Evolutionary conservation across 2,113 vertebrate genomes (phyloP).

Genomic region (Anolis carolinensis): DNA sequence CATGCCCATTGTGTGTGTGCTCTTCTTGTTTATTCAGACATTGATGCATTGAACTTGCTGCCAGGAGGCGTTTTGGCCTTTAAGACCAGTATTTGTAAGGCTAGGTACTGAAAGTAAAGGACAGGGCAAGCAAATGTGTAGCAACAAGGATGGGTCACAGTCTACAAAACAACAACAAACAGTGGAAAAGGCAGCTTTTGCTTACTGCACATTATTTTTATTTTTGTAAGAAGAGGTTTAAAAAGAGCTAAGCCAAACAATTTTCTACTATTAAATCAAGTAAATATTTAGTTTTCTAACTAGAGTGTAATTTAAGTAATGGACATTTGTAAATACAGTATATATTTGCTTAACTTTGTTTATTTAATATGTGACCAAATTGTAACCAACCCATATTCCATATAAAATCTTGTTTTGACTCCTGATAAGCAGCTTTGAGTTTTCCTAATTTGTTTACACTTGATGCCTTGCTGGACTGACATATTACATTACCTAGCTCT

Average conservation of each 20-base stretch:
- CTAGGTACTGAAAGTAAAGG: slow-evolving; percentile 27
- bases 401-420: slow-evolving; percentile 63
- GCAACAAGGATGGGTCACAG: not conserved
- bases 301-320: slow-evolving; percentile 61
- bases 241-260: slow-evolving; percentile 29
- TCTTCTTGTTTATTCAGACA: not conserved
- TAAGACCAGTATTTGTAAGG: not conserved
- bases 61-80: not conserved
- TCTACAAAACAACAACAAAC: not conserved
- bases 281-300: slow-evolving; percentile 67
- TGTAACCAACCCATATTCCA: slow-evolving; percentile 52
- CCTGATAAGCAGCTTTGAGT: slow-evolving; percentile 49
- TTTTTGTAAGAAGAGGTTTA: slow-evolving; percentile 41
- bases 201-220: slow-evolving; percentile 10
- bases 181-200: not conserved
- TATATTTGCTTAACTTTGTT: slow-evolving; percentile 65
- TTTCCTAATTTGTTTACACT: slow-evolving; percentile 65
- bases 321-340: slow-evolving; percentile 48
- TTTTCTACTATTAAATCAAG: slow-evolving; percentile 56
- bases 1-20: not conserved
- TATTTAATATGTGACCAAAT: slow-evolving; percentile 58
- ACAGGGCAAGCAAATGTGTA: not conserved
- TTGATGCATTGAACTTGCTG: not conserved
- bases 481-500: slow-evolving; percentile 10
- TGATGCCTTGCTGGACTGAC: slow-evolving; percentile 35